phyloP scores from a whole-genome alignment of 2,888 invertebrate species.

The Tetragonisca angustula region DNA sequence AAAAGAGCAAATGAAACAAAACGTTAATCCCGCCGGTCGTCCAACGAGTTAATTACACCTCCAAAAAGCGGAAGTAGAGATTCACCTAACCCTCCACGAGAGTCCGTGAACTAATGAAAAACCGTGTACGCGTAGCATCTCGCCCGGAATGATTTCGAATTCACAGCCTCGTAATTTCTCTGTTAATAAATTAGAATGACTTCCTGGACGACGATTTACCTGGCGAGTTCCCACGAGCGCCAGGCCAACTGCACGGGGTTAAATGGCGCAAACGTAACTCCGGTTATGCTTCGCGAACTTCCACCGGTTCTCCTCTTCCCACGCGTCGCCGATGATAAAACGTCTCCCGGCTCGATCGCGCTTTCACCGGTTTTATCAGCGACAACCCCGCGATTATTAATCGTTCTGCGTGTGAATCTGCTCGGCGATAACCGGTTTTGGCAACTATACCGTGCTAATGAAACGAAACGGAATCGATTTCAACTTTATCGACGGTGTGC shows the following conservation, averaged over 20 bases:
- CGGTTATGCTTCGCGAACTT: neutral
- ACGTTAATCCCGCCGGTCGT: no score
- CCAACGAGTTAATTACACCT: no score
- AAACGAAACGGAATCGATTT: neutral
- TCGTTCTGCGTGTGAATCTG: neutral
- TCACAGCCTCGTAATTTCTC: neutral
- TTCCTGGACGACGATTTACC: neutral
- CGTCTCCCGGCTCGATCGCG: neutral
- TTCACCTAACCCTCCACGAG: no score
- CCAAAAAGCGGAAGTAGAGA: no score
- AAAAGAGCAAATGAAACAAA: no score
- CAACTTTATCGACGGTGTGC: neutral
- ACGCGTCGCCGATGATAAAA: conserved; percentile 14
- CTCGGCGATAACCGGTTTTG: neutral
- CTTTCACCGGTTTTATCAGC: conserved; percentile 8
- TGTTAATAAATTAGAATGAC: neutral
- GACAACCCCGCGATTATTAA: conserved; percentile 15
- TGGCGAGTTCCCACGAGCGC: neutral
- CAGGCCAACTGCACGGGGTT: neutral
- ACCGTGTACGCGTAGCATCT: neutral
- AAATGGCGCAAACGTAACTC: neutral
- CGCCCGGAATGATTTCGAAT: neutral
- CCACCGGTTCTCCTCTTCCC: neutral
- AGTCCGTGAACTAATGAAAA: neutral
- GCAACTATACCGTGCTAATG: conserved; percentile 10